These are phyloP conservation scores for Pteropus alecto DNA, from an alignment of 2,113 vertebrate genomes.

Conservation along the genomic window DNA sequence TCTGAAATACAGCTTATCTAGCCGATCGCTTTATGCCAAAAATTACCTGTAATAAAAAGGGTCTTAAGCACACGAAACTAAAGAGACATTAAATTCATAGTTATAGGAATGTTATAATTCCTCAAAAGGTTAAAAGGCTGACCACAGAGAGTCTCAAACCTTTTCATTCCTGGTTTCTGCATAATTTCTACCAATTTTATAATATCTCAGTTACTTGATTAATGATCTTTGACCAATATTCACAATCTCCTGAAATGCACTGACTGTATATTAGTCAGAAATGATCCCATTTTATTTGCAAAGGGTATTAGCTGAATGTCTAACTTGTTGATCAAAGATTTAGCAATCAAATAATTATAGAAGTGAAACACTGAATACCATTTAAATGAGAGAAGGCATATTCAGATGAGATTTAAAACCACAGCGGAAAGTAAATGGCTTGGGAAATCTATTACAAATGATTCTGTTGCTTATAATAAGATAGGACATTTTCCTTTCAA, in stretches of 20 bases:
- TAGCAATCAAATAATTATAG: constrained; percentile 53
- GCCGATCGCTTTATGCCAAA: constrained; percentile 70
- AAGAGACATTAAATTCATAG: constrained; percentile 50
- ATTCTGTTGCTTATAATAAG: not conserved
- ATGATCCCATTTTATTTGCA: constrained; percentile 33
- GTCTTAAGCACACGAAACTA: constrained; percentile 67
- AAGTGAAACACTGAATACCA: constrained; percentile 31
- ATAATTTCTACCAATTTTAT: constrained; percentile 55
- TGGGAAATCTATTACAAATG: constrained; percentile 26
- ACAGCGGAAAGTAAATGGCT: not conserved
- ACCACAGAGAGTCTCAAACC: not conserved
- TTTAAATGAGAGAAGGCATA: not conserved
- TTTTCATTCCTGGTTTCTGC: constrained; percentile 49
- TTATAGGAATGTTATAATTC: constrained; percentile 27
- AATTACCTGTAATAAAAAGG: constrained; percentile 75
- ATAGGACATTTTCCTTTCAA: not conserved
- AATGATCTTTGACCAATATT: constrained; percentile 44
- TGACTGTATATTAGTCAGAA: not conserved
- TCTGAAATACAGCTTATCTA: constrained; percentile 77
- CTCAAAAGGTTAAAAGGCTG: constrained; percentile 63
- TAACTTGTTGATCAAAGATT: constrained; percentile 42
- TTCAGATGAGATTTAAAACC: constrained; percentile 45
- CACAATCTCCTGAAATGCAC: constrained; percentile 39
- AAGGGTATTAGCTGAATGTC: constrained; percentile 21
- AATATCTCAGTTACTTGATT: constrained; percentile 53